A percentile compares a stretch with the other conserved stretches of the same genome.
phyloP scores from a whole-genome alignment of 1,140 invertebrate species.

The Danaus plexippus region DNA sequence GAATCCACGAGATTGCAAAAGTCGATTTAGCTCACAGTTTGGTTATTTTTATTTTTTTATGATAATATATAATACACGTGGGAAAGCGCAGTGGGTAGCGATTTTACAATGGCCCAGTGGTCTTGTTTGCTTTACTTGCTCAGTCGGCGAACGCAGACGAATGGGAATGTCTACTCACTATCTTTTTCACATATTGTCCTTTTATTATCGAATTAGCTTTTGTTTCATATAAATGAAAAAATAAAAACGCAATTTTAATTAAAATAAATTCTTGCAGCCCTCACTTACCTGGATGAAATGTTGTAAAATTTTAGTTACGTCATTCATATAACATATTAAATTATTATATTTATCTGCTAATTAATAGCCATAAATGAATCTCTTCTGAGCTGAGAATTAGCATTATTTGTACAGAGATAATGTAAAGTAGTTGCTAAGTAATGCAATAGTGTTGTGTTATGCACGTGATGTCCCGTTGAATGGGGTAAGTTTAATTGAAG shows the following conservation, averaged over 20 bases:
- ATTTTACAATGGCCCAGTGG: constrained; percentile 13
- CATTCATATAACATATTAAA: too few species aligned
- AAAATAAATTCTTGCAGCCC: too few species aligned
- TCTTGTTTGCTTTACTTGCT: constrained; percentile 21
- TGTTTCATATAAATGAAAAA: constrained; percentile 1
- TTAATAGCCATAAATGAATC: too few species aligned
- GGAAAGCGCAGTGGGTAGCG: constrained; percentile 20
- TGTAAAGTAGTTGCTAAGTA: constrained; percentile 34
- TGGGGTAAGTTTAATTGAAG: constrained; percentile 53
- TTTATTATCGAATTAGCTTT: constrained; percentile 7
- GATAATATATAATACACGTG: constrained; percentile 19
- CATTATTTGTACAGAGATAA: constrained; percentile 16
- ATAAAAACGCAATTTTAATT: neutral
- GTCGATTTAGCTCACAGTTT: too few species aligned
- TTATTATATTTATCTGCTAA: too few species aligned
- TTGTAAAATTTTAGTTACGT: too few species aligned
- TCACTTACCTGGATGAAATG: too few species aligned
- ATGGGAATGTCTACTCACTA: constrained; percentile 16
- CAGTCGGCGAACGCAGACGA: constrained; percentile 8
- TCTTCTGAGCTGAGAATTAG: neutral
- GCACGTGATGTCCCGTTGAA: constrained; percentile 33
- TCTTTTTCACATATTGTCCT: constrained; percentile 13
- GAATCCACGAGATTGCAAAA: too few species aligned
- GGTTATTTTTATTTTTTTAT: too few species aligned
- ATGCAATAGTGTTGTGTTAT: constrained; percentile 28